These are phyloP conservation scores for Camponotus floridanus DNA, from an alignment of 1,140 invertebrate genomes.

Conservation along the genomic window DNA sequence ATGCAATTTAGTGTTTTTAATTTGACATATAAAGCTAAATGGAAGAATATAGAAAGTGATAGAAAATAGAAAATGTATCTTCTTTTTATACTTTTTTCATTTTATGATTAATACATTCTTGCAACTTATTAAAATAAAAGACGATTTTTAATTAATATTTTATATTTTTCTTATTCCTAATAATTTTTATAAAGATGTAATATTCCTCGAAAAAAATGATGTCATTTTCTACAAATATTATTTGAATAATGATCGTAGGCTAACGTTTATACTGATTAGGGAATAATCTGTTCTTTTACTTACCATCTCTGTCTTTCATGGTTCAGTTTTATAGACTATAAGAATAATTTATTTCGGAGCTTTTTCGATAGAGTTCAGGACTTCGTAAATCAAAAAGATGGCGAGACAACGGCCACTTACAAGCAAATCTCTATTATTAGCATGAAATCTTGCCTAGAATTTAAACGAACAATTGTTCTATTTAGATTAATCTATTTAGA, in stretches of 20 bases:
- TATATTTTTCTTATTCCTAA: neutral
- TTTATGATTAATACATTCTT: neutral
- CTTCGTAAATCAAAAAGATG: constrained; percentile 60
- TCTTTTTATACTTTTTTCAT: neutral
- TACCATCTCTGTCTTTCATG: constrained; percentile 16
- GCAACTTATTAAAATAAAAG: neutral
- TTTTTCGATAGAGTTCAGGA: neutral
- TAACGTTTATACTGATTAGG: constrained; percentile 22
- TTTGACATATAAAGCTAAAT: no score
- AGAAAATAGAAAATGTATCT: neutral
- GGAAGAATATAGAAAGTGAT: neutral
- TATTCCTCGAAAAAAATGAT: neutral
- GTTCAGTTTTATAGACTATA: neutral
- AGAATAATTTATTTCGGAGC: constrained; percentile 53
- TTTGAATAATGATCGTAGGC: constrained; percentile 15
- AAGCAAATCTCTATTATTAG: constrained; percentile 52
- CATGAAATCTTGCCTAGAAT: constrained; percentile 35
- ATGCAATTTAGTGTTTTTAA: no score
- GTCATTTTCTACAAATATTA: constrained; percentile 26
- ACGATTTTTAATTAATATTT: constrained; percentile 13
- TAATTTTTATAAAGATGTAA: neutral
- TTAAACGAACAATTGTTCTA: neutral
- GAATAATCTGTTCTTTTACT: constrained; percentile 3
- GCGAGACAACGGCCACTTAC: constrained; percentile 59
- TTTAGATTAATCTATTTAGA: neutral